Evolutionary conservation across 2,797 vertebrate species (phyloP).

Genomic region (Luscinia megarhynchos): DNA sequence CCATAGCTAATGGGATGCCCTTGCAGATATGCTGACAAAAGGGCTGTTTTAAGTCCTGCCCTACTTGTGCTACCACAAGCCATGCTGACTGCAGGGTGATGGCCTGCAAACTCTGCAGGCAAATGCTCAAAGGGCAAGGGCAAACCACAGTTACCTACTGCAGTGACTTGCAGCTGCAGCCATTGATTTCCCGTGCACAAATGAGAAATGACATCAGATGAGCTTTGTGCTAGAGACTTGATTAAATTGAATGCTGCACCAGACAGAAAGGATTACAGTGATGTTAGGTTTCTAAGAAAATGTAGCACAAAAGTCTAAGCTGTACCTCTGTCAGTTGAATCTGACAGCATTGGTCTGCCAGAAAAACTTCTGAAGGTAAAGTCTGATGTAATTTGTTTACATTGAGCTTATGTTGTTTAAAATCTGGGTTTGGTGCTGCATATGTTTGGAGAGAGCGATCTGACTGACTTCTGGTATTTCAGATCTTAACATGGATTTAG

Average conservation of each 20-base stretch:
- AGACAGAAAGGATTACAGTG: background rate
- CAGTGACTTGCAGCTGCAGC: conserved; percentile 21
- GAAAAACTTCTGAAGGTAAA: conserved; percentile 11
- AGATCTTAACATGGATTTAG: background rate
- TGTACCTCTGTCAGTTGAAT: conserved; percentile 13
- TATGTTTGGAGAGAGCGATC: background rate
- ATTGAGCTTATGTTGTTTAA: conserved; percentile 1
- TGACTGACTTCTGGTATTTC: background rate
- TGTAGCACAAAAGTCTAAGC: background rate
- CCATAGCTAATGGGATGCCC: background rate
- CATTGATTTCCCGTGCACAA: conserved; percentile 7
- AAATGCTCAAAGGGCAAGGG: conserved; percentile 2
- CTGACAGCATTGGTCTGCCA: background rate
- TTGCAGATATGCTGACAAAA: background rate
- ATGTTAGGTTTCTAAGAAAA: conserved; percentile 16
- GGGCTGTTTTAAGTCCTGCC: background rate
- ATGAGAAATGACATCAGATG: conserved; percentile 49
- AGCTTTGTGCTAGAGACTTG: conserved; percentile 26
- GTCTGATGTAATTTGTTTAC: background rate
- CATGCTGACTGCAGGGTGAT: background rate
- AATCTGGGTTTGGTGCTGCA: background rate
- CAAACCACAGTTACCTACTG: background rate
- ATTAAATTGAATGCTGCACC: conserved; percentile 17
- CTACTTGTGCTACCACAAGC: background rate
- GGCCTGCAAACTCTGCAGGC: background rate